Percentiles rank a stretch among this genome's conserved stretches.
Conservation (phyloP, 2,888 invertebrate genomes). For the Lithophane ornitopus region DNA sequence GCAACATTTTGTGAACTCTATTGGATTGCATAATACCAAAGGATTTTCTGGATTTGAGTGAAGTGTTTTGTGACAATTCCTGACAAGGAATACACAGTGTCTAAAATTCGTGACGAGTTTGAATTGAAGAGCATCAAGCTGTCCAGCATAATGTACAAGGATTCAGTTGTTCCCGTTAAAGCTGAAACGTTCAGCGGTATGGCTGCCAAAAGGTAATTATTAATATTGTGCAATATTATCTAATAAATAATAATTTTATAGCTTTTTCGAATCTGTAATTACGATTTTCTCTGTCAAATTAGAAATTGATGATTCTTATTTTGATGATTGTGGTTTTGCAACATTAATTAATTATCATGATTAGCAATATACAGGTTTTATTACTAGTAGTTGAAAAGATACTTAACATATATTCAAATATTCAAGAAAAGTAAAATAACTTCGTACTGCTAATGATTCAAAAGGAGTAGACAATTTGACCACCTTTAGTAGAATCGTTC, state of each 20-base stretch:
- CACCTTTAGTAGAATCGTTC: not conserved
- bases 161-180: constrained; percentile 86
- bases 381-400: not conserved
- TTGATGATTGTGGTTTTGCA: constrained; percentile 6
- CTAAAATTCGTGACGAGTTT: constrained; percentile 78
- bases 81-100: constrained; percentile 60
- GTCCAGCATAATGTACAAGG: constrained; percentile 84
- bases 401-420: not conserved
- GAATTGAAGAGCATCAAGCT: constrained; percentile 81
- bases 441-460: not conserved
- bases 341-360: not conserved
- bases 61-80: constrained; percentile 77
- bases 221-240: constrained; percentile 60
- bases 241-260: not conserved
- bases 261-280: not conserved
- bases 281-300: not conserved
- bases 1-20: constrained; percentile 69
- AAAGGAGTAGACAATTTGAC: not conserved
- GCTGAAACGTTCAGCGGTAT: constrained; percentile 87
- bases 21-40: constrained; percentile 72
- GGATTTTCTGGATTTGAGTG: constrained; percentile 71
- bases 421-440: not conserved
- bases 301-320: constrained; percentile 11
- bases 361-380: not conserved
- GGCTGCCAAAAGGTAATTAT: constrained; percentile 86